Evolutionary conservation across 2,888 invertebrate species (phyloP).

Genomic region (Orthosia gracilis): DNA sequence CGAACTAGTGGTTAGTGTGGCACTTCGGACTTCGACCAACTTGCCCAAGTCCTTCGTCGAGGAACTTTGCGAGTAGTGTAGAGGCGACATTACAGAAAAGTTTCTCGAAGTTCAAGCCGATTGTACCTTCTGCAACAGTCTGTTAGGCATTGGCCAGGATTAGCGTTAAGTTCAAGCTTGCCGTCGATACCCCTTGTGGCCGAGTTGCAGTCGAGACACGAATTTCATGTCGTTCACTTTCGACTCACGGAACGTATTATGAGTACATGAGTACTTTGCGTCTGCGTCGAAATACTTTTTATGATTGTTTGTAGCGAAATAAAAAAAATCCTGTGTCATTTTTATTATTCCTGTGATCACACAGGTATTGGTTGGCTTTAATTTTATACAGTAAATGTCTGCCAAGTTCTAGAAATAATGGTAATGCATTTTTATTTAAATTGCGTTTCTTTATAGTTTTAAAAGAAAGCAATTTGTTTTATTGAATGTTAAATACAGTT

Average conservation of each 20-base stretch:
- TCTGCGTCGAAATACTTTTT: neutral
- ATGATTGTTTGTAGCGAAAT: conserved; percentile 13
- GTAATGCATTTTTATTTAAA: neutral
- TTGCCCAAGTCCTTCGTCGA: too few species aligned
- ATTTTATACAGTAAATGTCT: neutral
- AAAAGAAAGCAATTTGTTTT: neutral
- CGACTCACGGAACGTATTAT: conserved; percentile 5
- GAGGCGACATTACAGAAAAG: too few species aligned
- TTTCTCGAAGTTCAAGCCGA: too few species aligned
- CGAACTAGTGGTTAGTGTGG: too few species aligned
- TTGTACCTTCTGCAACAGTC: neutral
- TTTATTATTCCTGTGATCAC: conserved; percentile 16
- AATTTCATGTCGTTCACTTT: conserved; percentile 23
- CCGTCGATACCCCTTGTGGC: neutral
- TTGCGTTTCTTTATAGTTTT: neutral
- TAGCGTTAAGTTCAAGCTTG: conserved; percentile 21
- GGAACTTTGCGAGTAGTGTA: too few species aligned
- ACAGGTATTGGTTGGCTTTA: neutral
- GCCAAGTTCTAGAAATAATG: neutral
- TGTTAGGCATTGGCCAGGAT: neutral
- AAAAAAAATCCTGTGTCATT: neutral
- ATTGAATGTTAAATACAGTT: neutral
- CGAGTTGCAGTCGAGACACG: conserved; percentile 9
- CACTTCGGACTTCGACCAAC: too few species aligned
- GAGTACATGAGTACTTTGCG: neutral